Evolutionary conservation across 2,888 invertebrate genomes (phyloP).

Genomic region (Sthenelais limicola): DNA sequence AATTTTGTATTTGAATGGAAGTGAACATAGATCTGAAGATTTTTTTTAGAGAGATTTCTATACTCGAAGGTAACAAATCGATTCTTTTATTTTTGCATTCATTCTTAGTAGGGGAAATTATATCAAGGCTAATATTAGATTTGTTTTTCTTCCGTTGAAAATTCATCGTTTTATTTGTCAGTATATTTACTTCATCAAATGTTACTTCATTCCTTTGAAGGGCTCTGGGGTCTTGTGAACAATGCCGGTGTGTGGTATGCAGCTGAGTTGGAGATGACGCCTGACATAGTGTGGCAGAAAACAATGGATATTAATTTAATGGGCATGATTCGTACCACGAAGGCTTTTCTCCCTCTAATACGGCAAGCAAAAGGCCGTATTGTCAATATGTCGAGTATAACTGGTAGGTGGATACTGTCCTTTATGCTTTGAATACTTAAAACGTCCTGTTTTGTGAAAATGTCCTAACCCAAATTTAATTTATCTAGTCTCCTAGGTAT

Average conservation of each 20-base stretch:
- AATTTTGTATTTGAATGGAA: too few relatives aligned
- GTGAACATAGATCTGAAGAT: too few relatives aligned
- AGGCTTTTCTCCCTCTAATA: constrained; percentile 64
- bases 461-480: too few relatives aligned
- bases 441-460: too few relatives aligned
- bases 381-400: constrained; percentile 67
- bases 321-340: constrained; percentile 64
- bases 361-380: constrained; percentile 65
- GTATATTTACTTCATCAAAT: not conserved
- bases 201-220: constrained; percentile 50
- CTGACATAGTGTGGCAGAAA: constrained; percentile 59
- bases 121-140: too few relatives aligned
- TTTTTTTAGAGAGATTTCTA: too few relatives aligned
- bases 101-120: too few relatives aligned
- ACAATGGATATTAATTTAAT: constrained; percentile 67
- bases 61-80: too few relatives aligned
- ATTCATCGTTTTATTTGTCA: not conserved
- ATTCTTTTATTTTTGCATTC: too few relatives aligned
- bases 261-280: constrained; percentile 66
- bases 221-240: constrained; percentile 70
- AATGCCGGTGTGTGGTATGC: constrained; percentile 69
- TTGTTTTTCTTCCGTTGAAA: not conserved
- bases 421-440: too few relatives aligned
- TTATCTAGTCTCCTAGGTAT: too few relatives aligned
- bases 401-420: constrained; percentile 61